Percentiles rank a stretch among this genome's conserved stretches.
Evolutionary conservation across 2,888 invertebrate species (phyloP).

Genomic region (Cylloceria caligata): DNA sequence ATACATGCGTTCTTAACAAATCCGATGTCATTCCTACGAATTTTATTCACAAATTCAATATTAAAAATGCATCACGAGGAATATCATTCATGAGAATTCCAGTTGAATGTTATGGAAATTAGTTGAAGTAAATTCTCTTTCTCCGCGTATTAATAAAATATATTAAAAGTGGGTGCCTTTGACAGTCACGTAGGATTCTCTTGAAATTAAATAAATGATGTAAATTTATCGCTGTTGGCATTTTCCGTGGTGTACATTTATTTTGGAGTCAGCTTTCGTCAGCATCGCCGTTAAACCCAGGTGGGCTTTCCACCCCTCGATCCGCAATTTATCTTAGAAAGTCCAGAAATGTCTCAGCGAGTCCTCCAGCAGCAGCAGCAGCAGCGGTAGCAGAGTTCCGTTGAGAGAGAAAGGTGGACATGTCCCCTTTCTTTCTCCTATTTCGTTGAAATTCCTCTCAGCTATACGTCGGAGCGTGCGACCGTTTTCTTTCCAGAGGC

Average conservation of each 20-base stretch:
- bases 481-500: not conserved
- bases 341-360: slow-evolving; percentile 24
- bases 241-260: slow-evolving; percentile 31
- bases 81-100: too few relatives aligned
- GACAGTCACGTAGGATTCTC: not conserved
- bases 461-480: not conserved
- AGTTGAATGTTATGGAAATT: too few relatives aligned
- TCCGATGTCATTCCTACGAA: too few relatives aligned
- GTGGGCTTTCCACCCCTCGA: not conserved
- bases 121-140: not conserved
- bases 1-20: too few relatives aligned
- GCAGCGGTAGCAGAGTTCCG: not conserved
- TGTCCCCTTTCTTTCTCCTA: slow-evolving; percentile 2
- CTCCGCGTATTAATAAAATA: not conserved
- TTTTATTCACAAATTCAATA: too few relatives aligned
- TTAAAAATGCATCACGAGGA: too few relatives aligned
- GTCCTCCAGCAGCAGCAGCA: not conserved
- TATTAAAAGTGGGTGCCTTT: not conserved
- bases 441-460: slow-evolving; percentile 35
- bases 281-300: slow-evolving; percentile 22
- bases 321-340: slow-evolving; percentile 29
- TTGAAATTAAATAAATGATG: not conserved
- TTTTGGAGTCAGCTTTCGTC: slow-evolving; percentile 20
- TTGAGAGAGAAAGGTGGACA: not conserved
- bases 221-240: slow-evolving; percentile 3